A percentile compares a stretch with the other conserved stretches of the same genome.
Conservation (phyloP, 2,797 vertebrate genomes). For the Todus mexicanus region DNA sequence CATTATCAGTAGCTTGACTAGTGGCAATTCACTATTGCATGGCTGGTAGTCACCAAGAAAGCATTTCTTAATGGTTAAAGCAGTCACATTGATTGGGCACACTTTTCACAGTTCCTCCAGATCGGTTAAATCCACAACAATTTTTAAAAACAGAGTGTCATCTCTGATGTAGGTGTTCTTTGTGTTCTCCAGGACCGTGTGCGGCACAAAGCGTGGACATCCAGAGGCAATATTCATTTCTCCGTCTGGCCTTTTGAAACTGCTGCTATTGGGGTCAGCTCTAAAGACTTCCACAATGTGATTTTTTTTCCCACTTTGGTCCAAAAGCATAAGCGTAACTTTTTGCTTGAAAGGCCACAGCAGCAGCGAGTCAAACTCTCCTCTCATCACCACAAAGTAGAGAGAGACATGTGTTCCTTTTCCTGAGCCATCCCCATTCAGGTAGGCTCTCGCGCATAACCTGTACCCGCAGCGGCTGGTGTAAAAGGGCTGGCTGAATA, state of each 20-base stretch:
- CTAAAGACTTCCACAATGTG: slow-evolving; percentile 82
- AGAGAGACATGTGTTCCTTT: slow-evolving; percentile 86
- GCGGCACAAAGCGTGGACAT: slow-evolving; percentile 83
- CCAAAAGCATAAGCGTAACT: slow-evolving; percentile 85
- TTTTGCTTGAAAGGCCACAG: slow-evolving; percentile 90
- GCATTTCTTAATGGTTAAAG: neutral
- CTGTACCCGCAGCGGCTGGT: slow-evolving; percentile 88
- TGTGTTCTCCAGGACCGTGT: slow-evolving; percentile 74
- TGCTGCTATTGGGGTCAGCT: slow-evolving; percentile 82
- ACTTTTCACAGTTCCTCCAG: slow-evolving; percentile 80
- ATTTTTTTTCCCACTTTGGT: slow-evolving; percentile 85
- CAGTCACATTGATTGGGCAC: rapidly evolving
- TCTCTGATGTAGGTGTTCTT: slow-evolving; percentile 83
- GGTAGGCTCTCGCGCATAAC: slow-evolving; percentile 81
- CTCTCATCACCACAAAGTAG: slow-evolving; percentile 89
- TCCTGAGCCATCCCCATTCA: slow-evolving; percentile 86
- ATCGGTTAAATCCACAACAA: slow-evolving; percentile 85
- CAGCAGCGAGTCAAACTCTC: slow-evolving; percentile 87
- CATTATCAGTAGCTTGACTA: neutral
- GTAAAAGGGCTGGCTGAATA: slow-evolving; percentile 87
- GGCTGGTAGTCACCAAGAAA: neutral
- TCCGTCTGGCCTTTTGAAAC: slow-evolving; percentile 81
- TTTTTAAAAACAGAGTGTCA: slow-evolving; percentile 88
- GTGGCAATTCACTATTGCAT: neutral
- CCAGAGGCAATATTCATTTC: slow-evolving; percentile 87